Evolutionary conservation across 2,797 vertebrate species (phyloP).

Genomic region (Serranus cabrilla): DNA sequence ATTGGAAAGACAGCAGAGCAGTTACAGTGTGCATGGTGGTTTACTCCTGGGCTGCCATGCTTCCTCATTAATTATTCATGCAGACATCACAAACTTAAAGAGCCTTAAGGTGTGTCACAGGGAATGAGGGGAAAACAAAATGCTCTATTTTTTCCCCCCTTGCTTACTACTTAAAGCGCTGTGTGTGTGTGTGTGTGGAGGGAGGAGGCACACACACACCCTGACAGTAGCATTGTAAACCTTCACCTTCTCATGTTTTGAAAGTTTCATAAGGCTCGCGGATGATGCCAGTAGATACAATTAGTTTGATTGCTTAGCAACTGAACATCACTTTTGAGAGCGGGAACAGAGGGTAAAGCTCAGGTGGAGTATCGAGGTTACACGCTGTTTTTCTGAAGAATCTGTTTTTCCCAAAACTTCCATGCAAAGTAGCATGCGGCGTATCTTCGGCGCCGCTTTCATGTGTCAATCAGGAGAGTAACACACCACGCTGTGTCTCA

Average conservation of each 20-base stretch:
- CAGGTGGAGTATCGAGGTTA: slow-evolving; percentile 62
- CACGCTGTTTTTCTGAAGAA: slow-evolving; percentile 47
- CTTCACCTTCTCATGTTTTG: slow-evolving; percentile 50
- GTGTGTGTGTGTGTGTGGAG: not conserved
- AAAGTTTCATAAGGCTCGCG: slow-evolving; percentile 64
- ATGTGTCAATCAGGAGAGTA: slow-evolving; percentile 75
- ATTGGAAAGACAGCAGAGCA: slow-evolving; percentile 61
- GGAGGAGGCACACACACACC: slow-evolving; percentile 7
- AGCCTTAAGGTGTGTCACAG: slow-evolving; percentile 75
- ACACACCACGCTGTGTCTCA: slow-evolving; percentile 51
- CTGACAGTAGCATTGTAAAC: slow-evolving; percentile 39
- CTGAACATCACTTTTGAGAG: slow-evolving; percentile 63
- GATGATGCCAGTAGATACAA: slow-evolving; percentile 79
- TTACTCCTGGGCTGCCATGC: slow-evolving; percentile 56
- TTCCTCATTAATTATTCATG: slow-evolving; percentile 72
- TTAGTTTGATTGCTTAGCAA: slow-evolving; percentile 82
- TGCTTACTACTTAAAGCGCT: slow-evolving; percentile 37
- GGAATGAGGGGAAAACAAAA: slow-evolving; percentile 64
- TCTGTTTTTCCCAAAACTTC: slow-evolving; percentile 61
- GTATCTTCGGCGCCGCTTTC: slow-evolving; percentile 60
- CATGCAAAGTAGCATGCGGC: slow-evolving; percentile 47
- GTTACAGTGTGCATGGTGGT: slow-evolving; percentile 57
- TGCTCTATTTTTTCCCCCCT: slow-evolving; percentile 28
- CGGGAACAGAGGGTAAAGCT: slow-evolving; percentile 43
- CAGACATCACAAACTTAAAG: slow-evolving; percentile 70